Evolutionary conservation across 2,797 vertebrate species (phyloP), one percentile per base, ranked within the genome.

Genomic region (Paguma larvata): DNA sequence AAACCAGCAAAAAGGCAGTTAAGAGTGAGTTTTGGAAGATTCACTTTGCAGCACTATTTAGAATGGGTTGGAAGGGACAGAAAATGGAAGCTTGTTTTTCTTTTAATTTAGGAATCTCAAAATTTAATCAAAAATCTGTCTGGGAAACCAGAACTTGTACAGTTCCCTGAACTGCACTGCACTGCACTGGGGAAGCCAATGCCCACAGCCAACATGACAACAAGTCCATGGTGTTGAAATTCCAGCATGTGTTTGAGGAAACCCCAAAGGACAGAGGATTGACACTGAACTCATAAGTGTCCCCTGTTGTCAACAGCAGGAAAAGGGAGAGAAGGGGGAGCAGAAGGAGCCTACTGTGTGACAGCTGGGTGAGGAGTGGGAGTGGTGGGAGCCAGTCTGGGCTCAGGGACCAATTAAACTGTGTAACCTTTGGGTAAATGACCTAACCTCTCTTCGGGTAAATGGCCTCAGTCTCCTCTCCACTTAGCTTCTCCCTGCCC

Each of bases 181-280:
- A 21, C 41, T 65, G 27, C 34, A 4, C 12, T n/a, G 23, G 10
- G 63, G 6, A 32, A 77, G 27, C 6, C 2, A 0, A 27, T 73
- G 2, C 23, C 9, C 0, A 0, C 1, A 11, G 9, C 6, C 0
- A 3, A 41, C 19, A 41, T n/a, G 21, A 77, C 21, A 30, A 32
- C 59, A n/a, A 59, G 8, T 30, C 30, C 4, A 3, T 3, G 19
- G 53, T 23, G 10, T 2, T 32, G 23, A 41, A 59, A 77, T 30
- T 85, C 13, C 4, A 59, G 9, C 25, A n/a, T 18, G 21, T 62
- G 46, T 18, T 13, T 41, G 46, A 67, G 38, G 30, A 62, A 62
- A 48, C 1, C 12, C 30, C 85, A 1, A 6, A 51, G 53, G 7
- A n/a, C 2, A 38, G 59, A 78, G 44, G 7, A 7, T 67, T 32